Evolutionary conservation across 1,140 invertebrate species (phyloP), one percentile per base, ranked within the genome.

Genomic region (Bombyx mandarina): DNA sequence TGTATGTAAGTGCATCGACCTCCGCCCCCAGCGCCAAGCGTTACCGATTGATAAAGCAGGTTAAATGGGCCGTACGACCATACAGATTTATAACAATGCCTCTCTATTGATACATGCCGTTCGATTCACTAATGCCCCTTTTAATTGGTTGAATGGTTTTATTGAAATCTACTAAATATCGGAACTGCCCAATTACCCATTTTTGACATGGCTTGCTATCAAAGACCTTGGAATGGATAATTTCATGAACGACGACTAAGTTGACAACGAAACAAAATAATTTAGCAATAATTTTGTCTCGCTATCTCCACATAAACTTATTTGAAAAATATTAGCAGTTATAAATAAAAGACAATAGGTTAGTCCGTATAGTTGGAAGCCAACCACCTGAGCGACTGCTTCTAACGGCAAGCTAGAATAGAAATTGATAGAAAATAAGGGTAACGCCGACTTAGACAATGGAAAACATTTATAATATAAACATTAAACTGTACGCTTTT

Each of bases 51-150:
- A 75, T 77, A 77, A 77, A 61, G 65, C 67, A 63, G 60, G 67
- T 68, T 75, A 72, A 83, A 83, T 79, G 73, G 77, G 65, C 79
- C 82, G 75, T 86, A 67, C 61, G 66, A 62, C 68, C 64, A 71
- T 67, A 51, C 46, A 51, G 66, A 68, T 62, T 70, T 70, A 73
- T 73, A 73, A 83, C 82, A 83, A 81, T 79, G 69, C 68, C 57
- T 47, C 54, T 53, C 70, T 63, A 75, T 75, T 74, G 75, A 77
- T 79, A 72, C 68, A 66, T 63, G 64, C 71, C 66, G 77, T 83
- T 83, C 80, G 82, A 81, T 82, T 78, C 73, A 74, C 78, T 82
- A 83, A 83, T 82, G 64, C 67, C 74, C 70, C 69, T 77, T 7
- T 82, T 82, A 86, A 82, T 62, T 70, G 67, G 67, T 67, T 64